These are phyloP conservation scores for Heliothis subflexa DNA, from an alignment of 1,140 invertebrate genomes.

Conservation along the genomic window DNA sequence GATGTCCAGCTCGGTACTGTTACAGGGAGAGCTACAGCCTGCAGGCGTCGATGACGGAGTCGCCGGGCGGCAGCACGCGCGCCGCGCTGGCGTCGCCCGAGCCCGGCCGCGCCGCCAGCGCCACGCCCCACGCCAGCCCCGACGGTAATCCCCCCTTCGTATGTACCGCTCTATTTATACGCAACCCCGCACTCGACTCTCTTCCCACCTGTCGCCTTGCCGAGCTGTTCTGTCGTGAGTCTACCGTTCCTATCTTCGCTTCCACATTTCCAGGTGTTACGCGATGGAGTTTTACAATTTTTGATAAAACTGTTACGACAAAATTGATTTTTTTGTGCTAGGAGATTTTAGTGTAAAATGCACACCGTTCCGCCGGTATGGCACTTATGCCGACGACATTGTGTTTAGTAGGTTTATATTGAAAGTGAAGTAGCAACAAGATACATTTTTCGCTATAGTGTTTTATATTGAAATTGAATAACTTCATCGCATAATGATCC, in stretches of 20 bases:
- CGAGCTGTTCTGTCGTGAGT: constrained; percentile 35
- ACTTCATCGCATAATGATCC: constrained; percentile 15
- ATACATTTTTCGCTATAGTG: too few species aligned
- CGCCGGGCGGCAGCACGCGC: constrained; percentile 79
- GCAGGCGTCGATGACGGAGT: constrained; percentile 88
- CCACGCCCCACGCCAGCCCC: constrained; percentile 87
- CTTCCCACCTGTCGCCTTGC: constrained; percentile 25
- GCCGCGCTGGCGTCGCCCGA: constrained; percentile 88
- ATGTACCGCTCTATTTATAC: constrained; percentile 84
- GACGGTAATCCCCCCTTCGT: constrained; percentile 81
- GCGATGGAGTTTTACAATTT: constrained; percentile 10
- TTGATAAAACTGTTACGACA: not conserved
- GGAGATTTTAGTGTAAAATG: not conserved
- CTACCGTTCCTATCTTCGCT: constrained; percentile 28
- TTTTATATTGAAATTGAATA: too few species aligned
- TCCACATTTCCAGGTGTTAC: constrained; percentile 23
- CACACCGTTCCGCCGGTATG: too few species aligned
- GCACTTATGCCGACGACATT: too few species aligned
- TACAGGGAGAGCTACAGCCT: constrained; percentile 87
- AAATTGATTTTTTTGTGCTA: not conserved
- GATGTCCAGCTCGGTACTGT: not conserved
- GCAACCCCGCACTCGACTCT: constrained; percentile 49
- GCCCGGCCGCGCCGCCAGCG: constrained; percentile 87
- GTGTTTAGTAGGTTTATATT: too few species aligned
- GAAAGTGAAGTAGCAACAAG: too few species aligned